Base-by-base conservation (phyloP, 2,888 invertebrate species). In the Elmis aenea region DNA sequence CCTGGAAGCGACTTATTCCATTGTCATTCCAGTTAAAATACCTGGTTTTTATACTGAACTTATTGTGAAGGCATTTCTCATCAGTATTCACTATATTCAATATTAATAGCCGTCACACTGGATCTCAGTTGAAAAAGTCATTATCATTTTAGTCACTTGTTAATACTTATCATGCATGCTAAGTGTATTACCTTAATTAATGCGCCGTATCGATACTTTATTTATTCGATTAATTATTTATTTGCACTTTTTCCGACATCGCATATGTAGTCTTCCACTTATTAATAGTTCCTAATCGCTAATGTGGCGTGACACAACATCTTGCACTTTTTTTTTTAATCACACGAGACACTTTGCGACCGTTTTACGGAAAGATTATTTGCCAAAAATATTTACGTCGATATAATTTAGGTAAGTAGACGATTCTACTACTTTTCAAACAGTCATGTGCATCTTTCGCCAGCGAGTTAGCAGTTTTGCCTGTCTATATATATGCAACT, bases 271-370 rank as follows among this genome's bases (percentile, higher is more conserved):
- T 61, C 61, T 61, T 61, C 61, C 60, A 61, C 53, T 56, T 57
- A 50, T 47, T 52, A 48, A 57, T 53, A 59, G 59, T 60, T 60
- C 58, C 61, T 59, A 59, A n/a, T n/a, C n/a, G n/a, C n/a, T n/a
- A n/a, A n/a, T n/a, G n/a, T n/a, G n/a, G n/a, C n/a, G n/a, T n/a
- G n/a, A n/a, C n/a, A n/a, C n/a, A n/a, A n/a, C n/a, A n/a, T n/a
- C n/a, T n/a, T n/a, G n/a, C n/a, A n/a, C n/a, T n/a, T n/a, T n/a
- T n/a, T n/a, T n/a, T n/a, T n/a, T n/a, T n/a, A n/a, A n/a, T n/a
- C n/a, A n/a, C n/a, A n/a, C n/a, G n/a, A n/a, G n/a, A n/a, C n/a
- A n/a, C n/a, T n/a, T n/a, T n/a, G n/a, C n/a, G n/a, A n/a, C n/a
- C n/a, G n/a, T n/a, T n/a, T n/a, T n/a, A n/a, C n/a, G n/a, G n/a